These are phyloP conservation scores for Dolichopus griseipennis DNA, from an alignment of 2,888 invertebrate species.

Conservation along the genomic window DNA sequence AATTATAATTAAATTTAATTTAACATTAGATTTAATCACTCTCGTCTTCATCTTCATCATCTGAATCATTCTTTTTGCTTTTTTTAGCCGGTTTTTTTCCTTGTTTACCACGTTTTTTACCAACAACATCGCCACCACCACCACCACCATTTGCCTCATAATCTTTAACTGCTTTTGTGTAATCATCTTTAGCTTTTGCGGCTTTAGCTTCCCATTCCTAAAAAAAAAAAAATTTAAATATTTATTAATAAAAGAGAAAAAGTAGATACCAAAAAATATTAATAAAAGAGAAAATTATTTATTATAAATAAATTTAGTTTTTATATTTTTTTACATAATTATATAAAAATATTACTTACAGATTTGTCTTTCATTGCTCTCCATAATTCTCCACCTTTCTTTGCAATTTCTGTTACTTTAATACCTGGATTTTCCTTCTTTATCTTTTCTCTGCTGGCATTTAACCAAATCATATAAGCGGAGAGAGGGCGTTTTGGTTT, in stretches of 20 bases:
- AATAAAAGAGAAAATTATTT: not conserved
- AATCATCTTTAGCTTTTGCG: conserved; percentile 78
- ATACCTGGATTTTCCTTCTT: conserved; percentile 83
- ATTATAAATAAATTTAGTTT: not conserved
- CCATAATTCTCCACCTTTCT: conserved; percentile 92
- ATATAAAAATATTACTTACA: conserved; percentile 47
- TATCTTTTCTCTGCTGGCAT: conserved; percentile 72
- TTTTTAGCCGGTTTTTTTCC: conserved; percentile 46
- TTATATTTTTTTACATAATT: not conserved
- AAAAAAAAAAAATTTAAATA: no score
- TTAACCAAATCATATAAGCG: conserved; percentile 91
- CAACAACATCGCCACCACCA: conserved; percentile 44
- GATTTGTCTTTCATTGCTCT: conserved; percentile 75
- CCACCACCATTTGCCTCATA: conserved; percentile 74
- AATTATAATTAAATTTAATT: not conserved
- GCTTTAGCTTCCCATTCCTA: conserved; percentile 90
- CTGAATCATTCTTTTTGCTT: conserved; percentile 54
- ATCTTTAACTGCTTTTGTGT: conserved; percentile 78
- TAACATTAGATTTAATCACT: conserved; percentile 47
- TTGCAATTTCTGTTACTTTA: conserved; percentile 81
- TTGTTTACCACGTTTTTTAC: conserved; percentile 45
- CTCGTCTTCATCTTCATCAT: conserved; percentile 56
- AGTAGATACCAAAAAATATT: not conserved
- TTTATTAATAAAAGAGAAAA: not conserved
- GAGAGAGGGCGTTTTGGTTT: conserved; percentile 87